Evolutionary conservation across 2,113 vertebrate genomes (phyloP), one percentile per base, ranked within the genome.

Genomic region (Pelusios castaneus): DNA sequence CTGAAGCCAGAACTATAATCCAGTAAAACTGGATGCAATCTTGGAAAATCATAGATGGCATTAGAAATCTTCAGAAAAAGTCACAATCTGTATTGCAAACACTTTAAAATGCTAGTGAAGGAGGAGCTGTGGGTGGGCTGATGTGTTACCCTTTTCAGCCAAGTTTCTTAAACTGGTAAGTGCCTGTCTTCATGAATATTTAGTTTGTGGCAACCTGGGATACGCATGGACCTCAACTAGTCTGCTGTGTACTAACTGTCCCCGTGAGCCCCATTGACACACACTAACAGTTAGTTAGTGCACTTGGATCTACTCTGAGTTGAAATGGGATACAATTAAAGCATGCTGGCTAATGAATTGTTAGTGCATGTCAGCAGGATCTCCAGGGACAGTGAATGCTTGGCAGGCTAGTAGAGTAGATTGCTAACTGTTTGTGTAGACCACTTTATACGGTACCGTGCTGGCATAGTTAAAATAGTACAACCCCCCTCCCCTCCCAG

Each of bases 1-100:
- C 76, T 87, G 94, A 86, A 96, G 91, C 63, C 92, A 77, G 63
- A 91, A 84, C 86, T 85, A 73, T 97, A 96, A 96, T 94, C 95
- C 91, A 93, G 73, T 95, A 95, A 91, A 94, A 91, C 56, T 85
- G 89, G 92, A 95, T 96, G 92, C 51, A 89, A 73, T 91, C 93
- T 94, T 95, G 95, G 89, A 96, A 90, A 85, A 77, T 38, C 55
- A 27, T 27, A 70, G 88, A 92, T 92, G 67, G 60, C 1, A 1
- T 92, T 94, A 87, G 81, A 56, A 95, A 58, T 25, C 8, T 93
- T 85, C n/a, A 87, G 76, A 70, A 79, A 76, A 41, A 76, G 84
- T 56, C 84, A 25, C 77, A 92, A 89, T 84, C 52, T 94, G 52
- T 41, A 49, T 88, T 94, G 92, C 89, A 56, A 87, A 41, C 19